phyloP scores from a whole-genome alignment of 2,888 invertebrate species.

The Lasioglossum figueresi region DNA sequence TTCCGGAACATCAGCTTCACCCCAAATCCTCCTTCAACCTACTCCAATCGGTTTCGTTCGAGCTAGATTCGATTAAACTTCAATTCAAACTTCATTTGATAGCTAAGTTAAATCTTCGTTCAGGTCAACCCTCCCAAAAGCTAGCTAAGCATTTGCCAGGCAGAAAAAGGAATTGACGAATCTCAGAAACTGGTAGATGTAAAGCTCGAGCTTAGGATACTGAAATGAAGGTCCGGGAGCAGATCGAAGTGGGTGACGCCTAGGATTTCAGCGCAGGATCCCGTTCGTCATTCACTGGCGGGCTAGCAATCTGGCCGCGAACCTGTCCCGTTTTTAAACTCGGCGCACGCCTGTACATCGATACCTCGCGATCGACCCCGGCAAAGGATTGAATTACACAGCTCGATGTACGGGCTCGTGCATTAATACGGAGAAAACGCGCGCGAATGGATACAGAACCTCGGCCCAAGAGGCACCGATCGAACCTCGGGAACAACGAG shows the following conservation, averaged over 20 bases:
- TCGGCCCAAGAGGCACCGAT: slow-evolving; percentile 22
- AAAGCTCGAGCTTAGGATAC: neutral
- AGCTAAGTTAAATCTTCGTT: neutral
- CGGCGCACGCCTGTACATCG: slow-evolving; percentile 74
- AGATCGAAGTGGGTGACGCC: slow-evolving; percentile 48
- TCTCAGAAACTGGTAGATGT: neutral
- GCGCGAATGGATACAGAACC: slow-evolving; percentile 60
- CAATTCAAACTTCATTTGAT: neutral
- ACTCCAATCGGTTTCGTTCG: neutral
- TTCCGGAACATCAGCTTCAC: neutral
- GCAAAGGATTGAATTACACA: slow-evolving; percentile 77
- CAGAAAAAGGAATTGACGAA: neutral
- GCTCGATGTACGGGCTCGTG: slow-evolving; percentile 71
- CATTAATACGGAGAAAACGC: slow-evolving; percentile 74
- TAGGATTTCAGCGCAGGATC: slow-evolving; percentile 70
- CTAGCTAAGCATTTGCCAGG: neutral
- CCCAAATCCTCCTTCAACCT: neutral
- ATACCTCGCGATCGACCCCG: slow-evolving; percentile 74
- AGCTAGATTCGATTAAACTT: neutral
- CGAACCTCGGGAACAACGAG: slow-evolving; percentile 9
- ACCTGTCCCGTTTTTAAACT: slow-evolving; percentile 76
- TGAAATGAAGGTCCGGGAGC: neutral
- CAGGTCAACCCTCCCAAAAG: neutral
- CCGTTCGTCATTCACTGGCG: slow-evolving; percentile 67
- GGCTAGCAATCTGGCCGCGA: slow-evolving; percentile 57